Evolutionary conservation across 2,113 vertebrate species (phyloP).

Genomic region (Calyptomena viridis): DNA sequence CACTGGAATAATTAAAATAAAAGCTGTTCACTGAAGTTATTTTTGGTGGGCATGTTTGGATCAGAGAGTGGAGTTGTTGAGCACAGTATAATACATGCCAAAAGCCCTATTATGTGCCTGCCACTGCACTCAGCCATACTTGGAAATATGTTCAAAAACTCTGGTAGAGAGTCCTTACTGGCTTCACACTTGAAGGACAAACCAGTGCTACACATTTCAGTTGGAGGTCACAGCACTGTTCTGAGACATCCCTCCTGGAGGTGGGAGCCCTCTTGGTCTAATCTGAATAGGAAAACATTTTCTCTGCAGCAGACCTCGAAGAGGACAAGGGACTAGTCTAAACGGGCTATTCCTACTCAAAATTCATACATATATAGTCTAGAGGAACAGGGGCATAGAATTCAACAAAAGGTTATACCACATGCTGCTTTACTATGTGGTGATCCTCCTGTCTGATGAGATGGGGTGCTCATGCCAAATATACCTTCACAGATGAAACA

Average conservation of each 20-base stretch:
- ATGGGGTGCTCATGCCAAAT: background rate
- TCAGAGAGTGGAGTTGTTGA: slow-evolving; percentile 51
- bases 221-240: accelerated
- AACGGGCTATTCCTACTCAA: background rate
- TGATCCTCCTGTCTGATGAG: background rate
- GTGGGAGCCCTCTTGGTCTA: background rate
- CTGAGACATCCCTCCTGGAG: background rate
- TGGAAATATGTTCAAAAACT: slow-evolving; percentile 46
- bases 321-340: background rate
- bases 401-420: background rate
- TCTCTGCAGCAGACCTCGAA: background rate
- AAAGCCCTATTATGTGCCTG: slow-evolving; percentile 34
- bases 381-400: background rate
- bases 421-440: background rate
- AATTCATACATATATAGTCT: background rate
- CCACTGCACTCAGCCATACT: slow-evolving; percentile 49
- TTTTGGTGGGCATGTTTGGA: slow-evolving; percentile 67
- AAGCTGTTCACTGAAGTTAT: slow-evolving; percentile 64
- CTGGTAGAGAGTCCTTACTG: background rate
- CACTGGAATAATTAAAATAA: slow-evolving; percentile 64
- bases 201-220: background rate
- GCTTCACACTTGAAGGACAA: slow-evolving; percentile 5
- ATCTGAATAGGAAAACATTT: background rate
- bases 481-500: background rate
- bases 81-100: slow-evolving; percentile 40